phyloP scores from a whole-genome alignment of 2,888 invertebrate species.

The Leptura quadrifasciata region DNA sequence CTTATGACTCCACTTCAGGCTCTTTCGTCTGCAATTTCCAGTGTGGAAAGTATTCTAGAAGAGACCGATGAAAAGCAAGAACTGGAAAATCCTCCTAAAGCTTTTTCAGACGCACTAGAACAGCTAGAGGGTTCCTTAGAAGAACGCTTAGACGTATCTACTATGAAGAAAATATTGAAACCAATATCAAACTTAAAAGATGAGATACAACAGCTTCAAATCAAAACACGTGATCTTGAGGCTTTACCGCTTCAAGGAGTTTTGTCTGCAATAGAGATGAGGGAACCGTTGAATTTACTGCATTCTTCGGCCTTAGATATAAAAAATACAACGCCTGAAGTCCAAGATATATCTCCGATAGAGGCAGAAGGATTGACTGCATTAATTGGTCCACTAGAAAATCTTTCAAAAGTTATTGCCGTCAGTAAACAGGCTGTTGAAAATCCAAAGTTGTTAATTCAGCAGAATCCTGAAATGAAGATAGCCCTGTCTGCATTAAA shows the following conservation, averaged over 20 bases:
- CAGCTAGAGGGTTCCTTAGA: conserved; percentile 36
- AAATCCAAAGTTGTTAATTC: conserved; percentile 49
- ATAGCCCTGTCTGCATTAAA: conserved; percentile 50
- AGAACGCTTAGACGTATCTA: background rate
- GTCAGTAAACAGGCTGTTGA: conserved; percentile 43
- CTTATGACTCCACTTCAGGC: conserved; percentile 21
- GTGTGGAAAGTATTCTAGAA: conserved; percentile 21
- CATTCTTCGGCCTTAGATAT: conserved; percentile 29
- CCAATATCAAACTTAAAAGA: conserved; percentile 36
- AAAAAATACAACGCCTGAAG: conserved; percentile 12
- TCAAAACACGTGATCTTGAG: conserved; percentile 45
- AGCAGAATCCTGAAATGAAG: conserved; percentile 50
- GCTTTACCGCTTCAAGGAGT: conserved; percentile 48
- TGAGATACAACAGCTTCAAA: conserved; percentile 48
- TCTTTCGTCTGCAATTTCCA: conserved; percentile 11
- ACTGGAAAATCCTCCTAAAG: conserved; percentile 45
- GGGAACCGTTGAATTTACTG: conserved; percentile 41
- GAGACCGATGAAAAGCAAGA: background rate
- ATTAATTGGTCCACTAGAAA: conserved; percentile 56
- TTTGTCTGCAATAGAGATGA: conserved; percentile 50
- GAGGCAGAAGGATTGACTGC: conserved; percentile 17
- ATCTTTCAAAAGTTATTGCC: conserved; percentile 53
- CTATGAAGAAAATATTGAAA: conserved; percentile 27
- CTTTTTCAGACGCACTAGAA: conserved; percentile 41
- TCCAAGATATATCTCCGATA: conserved; percentile 40